Base-by-base conservation (phyloP, 2,888 invertebrate genomes). In the Lasioglossum malachurum region DNA sequence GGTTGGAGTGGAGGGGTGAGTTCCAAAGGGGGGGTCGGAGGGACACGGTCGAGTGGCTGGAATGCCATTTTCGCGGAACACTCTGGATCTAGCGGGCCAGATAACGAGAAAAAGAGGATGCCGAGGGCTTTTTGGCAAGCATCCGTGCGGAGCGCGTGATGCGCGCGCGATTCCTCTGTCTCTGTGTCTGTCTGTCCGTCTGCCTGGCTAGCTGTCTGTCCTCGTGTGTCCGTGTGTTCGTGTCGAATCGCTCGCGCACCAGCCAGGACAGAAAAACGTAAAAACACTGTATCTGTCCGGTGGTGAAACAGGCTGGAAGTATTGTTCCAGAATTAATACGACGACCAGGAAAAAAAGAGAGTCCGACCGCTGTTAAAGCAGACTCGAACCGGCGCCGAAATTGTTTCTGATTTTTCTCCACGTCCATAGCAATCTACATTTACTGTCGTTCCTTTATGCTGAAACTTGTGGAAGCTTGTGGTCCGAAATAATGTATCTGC, bases 31-130 rank as follows among this genome's bases (percentile, higher is more conserved):
- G 19, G 69, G 12, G 89, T n/a, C n/a, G 53, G n/a, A n/a, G 76
- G 81, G 86, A 79, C 80, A 78, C 75, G 78, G 78, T 74, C 86
- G 86, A 87, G 86, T 83, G 90, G 84, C 86, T 83, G 89, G 91
- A 90, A 90, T 89, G 90, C 89, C 88, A 90, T 90, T 90, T 90
- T 90, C 87, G 76, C 83, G 76, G 79, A 86, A 88, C 90, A 85
- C 78, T 83, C 82, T 75, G 84, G 82, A 90, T 89, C 85, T 84
- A 80, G 77, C 78, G 76, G 80, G 78, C 82, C 79, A 77, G 80
- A 88, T 90, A 89, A 89, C 82, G 82, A 88, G 88, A 90, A 75
- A 80, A 60, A 60, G 57, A 35, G 60, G 35, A 60, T 60, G 85
- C 86, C 86, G 71, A 78, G 75, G 79, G 85, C 79, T 79, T 87